Conservation (phyloP, 30 jellyfish, hydroid and myxozoan species). For the Morbakka virulenta region DNA sequence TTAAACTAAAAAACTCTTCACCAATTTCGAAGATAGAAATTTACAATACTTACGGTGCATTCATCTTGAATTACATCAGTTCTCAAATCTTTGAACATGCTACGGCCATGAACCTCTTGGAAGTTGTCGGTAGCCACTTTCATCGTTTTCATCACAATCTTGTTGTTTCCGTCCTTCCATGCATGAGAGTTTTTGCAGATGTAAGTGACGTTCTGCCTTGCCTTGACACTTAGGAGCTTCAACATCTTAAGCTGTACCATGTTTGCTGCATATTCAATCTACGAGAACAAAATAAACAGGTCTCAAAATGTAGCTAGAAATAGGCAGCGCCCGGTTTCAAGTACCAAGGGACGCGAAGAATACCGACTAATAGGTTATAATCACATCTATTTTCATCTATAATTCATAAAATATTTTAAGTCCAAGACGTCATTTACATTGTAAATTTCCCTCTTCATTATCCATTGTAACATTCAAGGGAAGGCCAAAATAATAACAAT, state of each 20-base stretch:
- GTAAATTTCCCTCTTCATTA: too few relatives aligned
- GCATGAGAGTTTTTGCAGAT: constrained; percentile 88
- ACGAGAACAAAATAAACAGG: background rate
- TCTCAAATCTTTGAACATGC: constrained; percentile 24
- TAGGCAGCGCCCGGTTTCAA: too few relatives aligned
- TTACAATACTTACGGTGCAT: constrained; percentile 66
- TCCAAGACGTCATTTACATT: too few relatives aligned
- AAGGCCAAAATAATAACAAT: too few relatives aligned
- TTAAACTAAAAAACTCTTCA: too few relatives aligned
- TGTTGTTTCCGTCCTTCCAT: constrained; percentile 27
- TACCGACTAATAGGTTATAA: too few relatives aligned
- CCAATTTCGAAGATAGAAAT: too few relatives aligned
- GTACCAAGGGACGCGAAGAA: too few relatives aligned
- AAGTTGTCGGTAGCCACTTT: constrained; percentile 72
- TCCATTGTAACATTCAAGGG: too few relatives aligned
- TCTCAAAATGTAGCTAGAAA: too few relatives aligned
- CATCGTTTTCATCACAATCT: constrained; percentile 37
- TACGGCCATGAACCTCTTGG: constrained; percentile 58
- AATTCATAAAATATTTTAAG: too few relatives aligned
- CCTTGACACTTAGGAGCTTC: constrained; percentile 77
- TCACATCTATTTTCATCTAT: too few relatives aligned
- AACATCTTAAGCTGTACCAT: constrained; percentile 78
- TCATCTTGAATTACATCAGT: constrained; percentile 49
- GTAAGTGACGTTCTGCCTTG: constrained; percentile 87
- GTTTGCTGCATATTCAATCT: constrained; percentile 89